Evolutionary conservation across 2,113 vertebrate species (phyloP).

Genomic region (Climacteris rufus): DNA sequence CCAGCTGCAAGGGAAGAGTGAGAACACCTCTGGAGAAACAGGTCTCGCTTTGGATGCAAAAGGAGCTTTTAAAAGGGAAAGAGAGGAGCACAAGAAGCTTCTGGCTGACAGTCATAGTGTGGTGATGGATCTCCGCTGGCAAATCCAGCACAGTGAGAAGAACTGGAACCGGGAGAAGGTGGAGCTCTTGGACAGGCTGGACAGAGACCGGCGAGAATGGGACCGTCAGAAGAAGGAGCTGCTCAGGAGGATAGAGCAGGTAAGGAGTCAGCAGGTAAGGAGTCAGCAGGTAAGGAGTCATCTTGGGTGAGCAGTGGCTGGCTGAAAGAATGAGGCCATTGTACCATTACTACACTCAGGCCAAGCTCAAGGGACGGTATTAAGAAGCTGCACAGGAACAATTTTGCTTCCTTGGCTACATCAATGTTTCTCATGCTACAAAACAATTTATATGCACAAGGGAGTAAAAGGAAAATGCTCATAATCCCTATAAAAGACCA

Average conservation of each 20-base stretch:
- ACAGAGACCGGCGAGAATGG: constrained; percentile 86
- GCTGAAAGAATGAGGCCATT: background rate
- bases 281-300: constrained; percentile 24
- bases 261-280: constrained; percentile 14
- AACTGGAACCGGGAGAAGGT: constrained; percentile 86
- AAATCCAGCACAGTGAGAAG: constrained; percentile 88
- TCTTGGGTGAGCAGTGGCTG: background rate
- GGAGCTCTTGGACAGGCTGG: constrained; percentile 84
- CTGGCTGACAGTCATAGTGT: constrained; percentile 86
- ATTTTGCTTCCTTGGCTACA: background rate
- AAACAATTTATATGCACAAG: background rate
- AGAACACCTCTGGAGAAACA: constrained; percentile 50
- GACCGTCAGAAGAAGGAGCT: constrained; percentile 83
- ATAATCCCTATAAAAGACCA: background rate
- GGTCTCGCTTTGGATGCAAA: constrained; percentile 57
- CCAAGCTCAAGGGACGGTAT: background rate
- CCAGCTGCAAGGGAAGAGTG: constrained; percentile 73
- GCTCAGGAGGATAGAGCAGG: constrained; percentile 83
- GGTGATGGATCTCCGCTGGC: constrained; percentile 90
- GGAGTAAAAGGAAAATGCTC: constrained; percentile 5
- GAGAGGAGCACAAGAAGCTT: constrained; percentile 85
- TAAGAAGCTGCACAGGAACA: background rate
- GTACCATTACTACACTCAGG: background rate
- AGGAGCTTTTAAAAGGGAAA: constrained; percentile 75
- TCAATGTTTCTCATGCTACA: background rate